Evolutionary conservation across 35 echinoderm and acorn worm genomes (phyloP).

Genomic region (Apostichopus japonicus): DNA sequence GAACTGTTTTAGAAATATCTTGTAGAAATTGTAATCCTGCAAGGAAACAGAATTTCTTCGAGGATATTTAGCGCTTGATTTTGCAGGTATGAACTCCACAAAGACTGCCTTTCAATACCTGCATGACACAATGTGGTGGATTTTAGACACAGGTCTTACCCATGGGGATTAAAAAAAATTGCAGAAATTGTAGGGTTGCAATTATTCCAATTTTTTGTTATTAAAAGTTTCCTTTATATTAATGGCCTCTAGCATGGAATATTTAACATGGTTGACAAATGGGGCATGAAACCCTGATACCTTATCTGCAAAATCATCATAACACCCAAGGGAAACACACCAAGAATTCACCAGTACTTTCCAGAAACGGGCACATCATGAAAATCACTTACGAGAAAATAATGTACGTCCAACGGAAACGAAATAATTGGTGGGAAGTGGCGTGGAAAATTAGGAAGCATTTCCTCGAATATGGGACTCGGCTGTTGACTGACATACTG

Average conservation of each 20-base stretch:
- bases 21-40: no score
- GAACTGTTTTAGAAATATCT: no score
- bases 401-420: background rate
- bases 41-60: no score
- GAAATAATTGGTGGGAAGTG: background rate
- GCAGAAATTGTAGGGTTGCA: background rate
- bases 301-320: background rate
- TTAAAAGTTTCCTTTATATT: background rate
- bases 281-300: slow-evolving; percentile 6
- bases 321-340: background rate
- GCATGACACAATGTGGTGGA: no score
- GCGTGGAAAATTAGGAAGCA: slow-evolving; percentile 13
- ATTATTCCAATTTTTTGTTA: background rate
- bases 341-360: background rate
- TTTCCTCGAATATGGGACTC: background rate
- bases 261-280: slow-evolving; percentile 34
- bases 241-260: background rate
- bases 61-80: no score
- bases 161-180: no score
- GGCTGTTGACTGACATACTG: background rate
- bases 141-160: no score
- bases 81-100: no score
- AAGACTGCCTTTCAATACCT: no score
- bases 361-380: background rate
- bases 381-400: background rate